Conservation (phyloP, 2,113 vertebrate genomes). For the Sterrhoptilus dennistouni region DNA sequence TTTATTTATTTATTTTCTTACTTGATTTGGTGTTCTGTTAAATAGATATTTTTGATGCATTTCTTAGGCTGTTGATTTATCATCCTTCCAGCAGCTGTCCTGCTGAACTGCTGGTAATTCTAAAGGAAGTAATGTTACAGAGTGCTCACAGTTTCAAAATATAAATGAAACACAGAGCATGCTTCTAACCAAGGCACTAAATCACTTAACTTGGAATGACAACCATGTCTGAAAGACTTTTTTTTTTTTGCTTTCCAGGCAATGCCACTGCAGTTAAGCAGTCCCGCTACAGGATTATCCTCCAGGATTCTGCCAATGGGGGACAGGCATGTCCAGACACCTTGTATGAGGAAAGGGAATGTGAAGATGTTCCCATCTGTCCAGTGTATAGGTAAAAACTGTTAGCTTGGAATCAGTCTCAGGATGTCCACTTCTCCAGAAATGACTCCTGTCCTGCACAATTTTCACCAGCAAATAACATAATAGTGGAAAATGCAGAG, state of each 20-base stretch:
- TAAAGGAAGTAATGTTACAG: not conserved
- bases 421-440: not conserved
- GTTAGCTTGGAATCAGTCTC: not conserved
- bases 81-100: not conserved
- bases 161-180: not conserved
- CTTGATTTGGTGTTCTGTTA: not conserved
- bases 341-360: conserved; percentile 93
- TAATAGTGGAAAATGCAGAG: not conserved
- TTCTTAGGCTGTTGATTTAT: not conserved
- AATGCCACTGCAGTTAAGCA: conserved; percentile 82
- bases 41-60: not conserved
- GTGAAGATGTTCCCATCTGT: conserved; percentile 85
- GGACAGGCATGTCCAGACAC: conserved; percentile 94
- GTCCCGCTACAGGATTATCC: conserved; percentile 87
- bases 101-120: not conserved
- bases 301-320: conserved; percentile 83
- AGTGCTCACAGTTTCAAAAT: not conserved
- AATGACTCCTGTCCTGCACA: not conserved
- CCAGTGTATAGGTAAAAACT: conserved; percentile 83
- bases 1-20: not conserved
- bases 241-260: conserved; percentile 71
- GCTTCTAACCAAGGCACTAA: not conserved
- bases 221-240: not conserved
- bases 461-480: not conserved
- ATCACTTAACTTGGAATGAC: not conserved